Evolutionary conservation across 2,113 vertebrate species (phyloP).

Genomic region (Microtus pennsylvanicus): DNA sequence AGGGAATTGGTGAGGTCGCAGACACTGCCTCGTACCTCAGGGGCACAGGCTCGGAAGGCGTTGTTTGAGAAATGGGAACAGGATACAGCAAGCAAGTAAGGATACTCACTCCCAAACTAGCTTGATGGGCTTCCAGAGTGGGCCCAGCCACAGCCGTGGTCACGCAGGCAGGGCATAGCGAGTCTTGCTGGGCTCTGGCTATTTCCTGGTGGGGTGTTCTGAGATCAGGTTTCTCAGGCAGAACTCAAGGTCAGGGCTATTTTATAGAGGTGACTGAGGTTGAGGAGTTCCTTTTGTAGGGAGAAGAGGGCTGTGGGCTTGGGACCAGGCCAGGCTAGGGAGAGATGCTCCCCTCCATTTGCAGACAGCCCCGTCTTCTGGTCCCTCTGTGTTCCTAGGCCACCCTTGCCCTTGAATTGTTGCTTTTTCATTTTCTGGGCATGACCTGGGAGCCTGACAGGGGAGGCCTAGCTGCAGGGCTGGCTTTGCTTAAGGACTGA

Average conservation of each 20-base stretch:
- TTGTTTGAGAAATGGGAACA: slow-evolving; percentile 93
- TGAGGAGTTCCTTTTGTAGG: not conserved
- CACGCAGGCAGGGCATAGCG: not conserved
- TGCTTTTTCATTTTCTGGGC: not conserved
- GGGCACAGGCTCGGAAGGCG: slow-evolving; percentile 91
- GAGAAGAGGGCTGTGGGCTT: not conserved
- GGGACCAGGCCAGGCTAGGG: not conserved
- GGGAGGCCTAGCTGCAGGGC: not conserved
- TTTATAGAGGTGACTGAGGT: not conserved
- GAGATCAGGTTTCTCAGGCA: not conserved
- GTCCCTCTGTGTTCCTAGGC: not conserved
- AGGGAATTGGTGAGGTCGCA: slow-evolving; percentile 91
- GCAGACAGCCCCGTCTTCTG: not conserved
- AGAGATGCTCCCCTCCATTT: not conserved
- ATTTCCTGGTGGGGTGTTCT: not conserved
- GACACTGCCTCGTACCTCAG: slow-evolving; percentile 88
- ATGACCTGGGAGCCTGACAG: not conserved
- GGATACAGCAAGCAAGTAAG: slow-evolving; percentile 88
- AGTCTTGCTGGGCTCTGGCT: not conserved
- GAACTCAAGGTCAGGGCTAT: not conserved
- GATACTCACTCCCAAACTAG: not conserved
- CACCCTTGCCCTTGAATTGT: not conserved
- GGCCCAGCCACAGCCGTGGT: not conserved
- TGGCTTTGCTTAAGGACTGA: not conserved
- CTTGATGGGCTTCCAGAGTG: not conserved